Percentiles rank a stretch among this genome's conserved stretches.
Conservation (phyloP, 2,888 invertebrate genomes). For the Tricholauxania praeusta region DNA sequence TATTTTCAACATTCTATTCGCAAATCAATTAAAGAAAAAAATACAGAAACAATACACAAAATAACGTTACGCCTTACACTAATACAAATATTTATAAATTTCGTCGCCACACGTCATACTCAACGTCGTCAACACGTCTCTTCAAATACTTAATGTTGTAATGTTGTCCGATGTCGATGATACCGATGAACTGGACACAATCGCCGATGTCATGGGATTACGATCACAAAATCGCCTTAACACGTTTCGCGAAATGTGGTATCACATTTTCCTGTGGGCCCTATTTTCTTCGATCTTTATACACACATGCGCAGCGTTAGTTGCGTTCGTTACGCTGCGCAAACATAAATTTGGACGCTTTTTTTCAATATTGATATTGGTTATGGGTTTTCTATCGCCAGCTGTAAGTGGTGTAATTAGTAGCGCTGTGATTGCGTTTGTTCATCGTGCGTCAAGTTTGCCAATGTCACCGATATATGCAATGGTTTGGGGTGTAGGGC, state of each 20-base stretch:
- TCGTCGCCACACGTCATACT: constrained; percentile 14
- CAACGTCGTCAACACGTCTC: constrained; percentile 31
- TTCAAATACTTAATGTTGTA: constrained; percentile 46
- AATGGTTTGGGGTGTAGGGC: constrained; percentile 94
- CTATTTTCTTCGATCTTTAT: constrained; percentile 94
- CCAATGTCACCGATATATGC: constrained; percentile 93
- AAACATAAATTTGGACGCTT: constrained; percentile 96
- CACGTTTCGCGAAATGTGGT: constrained; percentile 94
- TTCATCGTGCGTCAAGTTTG: constrained; percentile 89
- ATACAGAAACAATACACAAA: not conserved
- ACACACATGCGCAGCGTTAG: constrained; percentile 89
- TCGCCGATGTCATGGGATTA: constrained; percentile 77
- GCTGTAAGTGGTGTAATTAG: constrained; percentile 88
- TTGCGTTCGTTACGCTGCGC: constrained; percentile 90
- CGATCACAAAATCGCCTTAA: constrained; percentile 76
- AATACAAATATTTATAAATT: not conserved
- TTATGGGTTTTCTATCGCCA: constrained; percentile 91
- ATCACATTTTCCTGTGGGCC: constrained; percentile 95
- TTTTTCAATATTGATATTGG: constrained; percentile 87
- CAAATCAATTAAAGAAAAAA: constrained; percentile 22
- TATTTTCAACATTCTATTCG: constrained; percentile 24
- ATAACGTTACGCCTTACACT: constrained; percentile 23
- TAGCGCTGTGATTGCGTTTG: constrained; percentile 94
- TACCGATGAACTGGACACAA: constrained; percentile 74
- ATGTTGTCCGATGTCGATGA: constrained; percentile 64